phyloP scores from a whole-genome alignment of 2,797 vertebrate genomes.

The Pyrocephalus nanus region DNA sequence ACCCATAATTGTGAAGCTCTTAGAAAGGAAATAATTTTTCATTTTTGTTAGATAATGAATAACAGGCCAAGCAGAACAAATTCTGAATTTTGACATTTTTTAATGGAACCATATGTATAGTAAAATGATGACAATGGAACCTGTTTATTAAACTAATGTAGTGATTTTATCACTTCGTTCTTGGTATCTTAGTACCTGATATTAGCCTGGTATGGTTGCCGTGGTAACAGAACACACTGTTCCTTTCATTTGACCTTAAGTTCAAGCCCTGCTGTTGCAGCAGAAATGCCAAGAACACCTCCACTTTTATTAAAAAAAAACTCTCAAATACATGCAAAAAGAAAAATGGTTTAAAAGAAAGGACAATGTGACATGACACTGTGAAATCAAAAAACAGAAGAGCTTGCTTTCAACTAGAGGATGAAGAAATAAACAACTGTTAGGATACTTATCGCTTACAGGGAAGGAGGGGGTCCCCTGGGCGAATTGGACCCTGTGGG shows the following conservation, averaged over 20 bases:
- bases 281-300: conserved; percentile 80
- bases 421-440: conserved; percentile 48
- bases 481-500: too few relatives aligned
- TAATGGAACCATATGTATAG: conserved; percentile 29
- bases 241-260: conserved; percentile 81
- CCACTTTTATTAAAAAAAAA: conserved; percentile 73
- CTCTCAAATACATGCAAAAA: conserved; percentile 67
- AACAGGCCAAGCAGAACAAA: conserved; percentile 27
- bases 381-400: background rate
- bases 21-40: conserved; percentile 41
- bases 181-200: conserved; percentile 77
- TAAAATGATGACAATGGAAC: conserved; percentile 73
- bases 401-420: conserved; percentile 15
- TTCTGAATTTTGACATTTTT: conserved; percentile 46
- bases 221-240: conserved; percentile 79
- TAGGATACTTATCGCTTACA: too few relatives aligned
- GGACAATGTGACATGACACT: background rate
- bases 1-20: conserved; percentile 9
- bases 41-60: conserved; percentile 46
- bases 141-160: conserved; percentile 82
- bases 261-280: conserved; percentile 81
- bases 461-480: too few relatives aligned
- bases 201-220: conserved; percentile 77
- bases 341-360: conserved; percentile 9
- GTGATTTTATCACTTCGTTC: conserved; percentile 79